Conservation (phyloP, 2,888 invertebrate genomes). For the Globia sparganii region DNA sequence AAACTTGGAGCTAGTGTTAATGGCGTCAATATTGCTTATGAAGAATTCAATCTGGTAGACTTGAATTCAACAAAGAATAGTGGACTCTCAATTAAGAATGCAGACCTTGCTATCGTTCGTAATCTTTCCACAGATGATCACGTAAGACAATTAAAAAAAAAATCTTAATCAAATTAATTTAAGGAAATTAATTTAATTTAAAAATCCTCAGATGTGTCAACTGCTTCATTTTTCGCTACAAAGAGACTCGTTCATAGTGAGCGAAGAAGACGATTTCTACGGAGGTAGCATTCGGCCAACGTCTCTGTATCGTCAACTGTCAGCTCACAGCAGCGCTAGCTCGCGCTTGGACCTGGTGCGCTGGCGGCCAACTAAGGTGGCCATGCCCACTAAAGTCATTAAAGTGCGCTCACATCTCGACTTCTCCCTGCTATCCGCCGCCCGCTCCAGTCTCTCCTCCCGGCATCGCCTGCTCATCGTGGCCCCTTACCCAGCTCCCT, state of each 20-base stretch:
- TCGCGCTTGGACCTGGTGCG: constrained; percentile 52
- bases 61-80: constrained; percentile 15
- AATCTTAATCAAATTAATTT: not conserved
- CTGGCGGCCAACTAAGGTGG: constrained; percentile 45
- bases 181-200: not conserved
- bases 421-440: constrained; percentile 27
- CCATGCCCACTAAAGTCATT: constrained; percentile 46
- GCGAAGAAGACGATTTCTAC: constrained; percentile 48
- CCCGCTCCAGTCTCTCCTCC: constrained; percentile 32
- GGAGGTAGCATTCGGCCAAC: constrained; percentile 37
- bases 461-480: constrained; percentile 53
- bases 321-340: constrained; percentile 34
- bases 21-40: constrained; percentile 55
- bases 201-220: constrained; percentile 45
- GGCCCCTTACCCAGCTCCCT: constrained; percentile 47
- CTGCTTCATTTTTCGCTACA: constrained; percentile 47
- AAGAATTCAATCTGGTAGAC: constrained; percentile 39
- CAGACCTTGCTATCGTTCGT: constrained; percentile 61
- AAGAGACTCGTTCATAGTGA: constrained; percentile 51
- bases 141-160: constrained; percentile 44
- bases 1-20: constrained; percentile 41
- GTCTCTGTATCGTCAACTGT: constrained; percentile 44
- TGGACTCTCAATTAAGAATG: constrained; percentile 37
- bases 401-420: constrained; percentile 47
- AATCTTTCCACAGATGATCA: constrained; percentile 61